Evolutionary conservation across 2,797 vertebrate genomes (phyloP).

Genomic region (Pangasius macronema): DNA sequence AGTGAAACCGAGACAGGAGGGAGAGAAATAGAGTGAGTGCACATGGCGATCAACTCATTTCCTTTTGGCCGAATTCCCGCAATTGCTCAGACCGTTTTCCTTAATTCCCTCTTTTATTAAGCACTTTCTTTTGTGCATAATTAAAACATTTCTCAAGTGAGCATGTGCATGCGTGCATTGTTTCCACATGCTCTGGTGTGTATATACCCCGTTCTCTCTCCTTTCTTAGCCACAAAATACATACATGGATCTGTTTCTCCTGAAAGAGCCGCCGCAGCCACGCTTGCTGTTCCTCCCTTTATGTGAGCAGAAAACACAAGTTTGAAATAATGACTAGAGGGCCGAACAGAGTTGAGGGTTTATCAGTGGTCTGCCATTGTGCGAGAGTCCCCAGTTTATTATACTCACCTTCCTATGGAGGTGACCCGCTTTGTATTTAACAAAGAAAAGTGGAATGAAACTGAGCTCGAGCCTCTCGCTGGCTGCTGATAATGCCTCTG

Average conservation of each 20-base stretch:
- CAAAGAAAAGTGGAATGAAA: slow-evolving; percentile 78
- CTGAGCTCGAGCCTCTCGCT: slow-evolving; percentile 73
- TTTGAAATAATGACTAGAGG: slow-evolving; percentile 61
- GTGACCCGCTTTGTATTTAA: slow-evolving; percentile 80
- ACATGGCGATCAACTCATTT: slow-evolving; percentile 81
- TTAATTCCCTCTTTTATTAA: slow-evolving; percentile 87
- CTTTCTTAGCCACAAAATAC: slow-evolving; percentile 64
- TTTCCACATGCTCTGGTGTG: slow-evolving; percentile 56
- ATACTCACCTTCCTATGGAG: slow-evolving; percentile 74
- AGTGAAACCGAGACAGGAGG: slow-evolving; percentile 61
- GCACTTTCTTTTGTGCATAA: slow-evolving; percentile 78
- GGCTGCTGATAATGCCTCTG: slow-evolving; percentile 71
- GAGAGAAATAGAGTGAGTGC: slow-evolving; percentile 60
- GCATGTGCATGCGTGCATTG: slow-evolving; percentile 68
- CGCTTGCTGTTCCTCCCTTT: slow-evolving; percentile 57
- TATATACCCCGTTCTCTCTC: slow-evolving; percentile 24
- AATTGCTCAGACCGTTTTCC: slow-evolving; percentile 86
- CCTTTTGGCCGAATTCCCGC: slow-evolving; percentile 92
- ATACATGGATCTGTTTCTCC: slow-evolving; percentile 56
- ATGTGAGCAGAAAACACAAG: slow-evolving; percentile 52
- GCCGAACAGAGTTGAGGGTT: slow-evolving; percentile 71
- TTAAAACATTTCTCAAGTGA: slow-evolving; percentile 84
- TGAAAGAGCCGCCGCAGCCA: slow-evolving; percentile 53
- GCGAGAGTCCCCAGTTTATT: slow-evolving; percentile 69
- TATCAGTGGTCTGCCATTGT: slow-evolving; percentile 73